Base-by-base conservation (phyloP, 2,888 invertebrate species). In the Rhyacophila evoluta region DNA sequence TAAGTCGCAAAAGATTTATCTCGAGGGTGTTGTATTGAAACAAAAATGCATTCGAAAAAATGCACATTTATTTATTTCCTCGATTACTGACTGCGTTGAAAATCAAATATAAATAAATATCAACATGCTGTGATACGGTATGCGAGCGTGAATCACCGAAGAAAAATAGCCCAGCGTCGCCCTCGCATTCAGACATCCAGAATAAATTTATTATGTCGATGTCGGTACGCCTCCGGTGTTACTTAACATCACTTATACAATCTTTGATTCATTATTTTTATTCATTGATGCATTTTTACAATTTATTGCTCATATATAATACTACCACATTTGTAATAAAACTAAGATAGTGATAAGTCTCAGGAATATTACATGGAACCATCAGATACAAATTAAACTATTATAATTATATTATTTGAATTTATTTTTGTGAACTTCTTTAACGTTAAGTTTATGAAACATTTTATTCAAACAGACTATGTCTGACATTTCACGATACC, bases 101-200 rank as follows among this genome's bases (percentile, higher is more conserved):
- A 33, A 33, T 33, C 2, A 33, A 33, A 55, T 25, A 1, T 8
- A 55, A 55, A 55, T 55, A 55, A 55, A 55, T 55, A 55, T 55
- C 55, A 55, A 55, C 55, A 55, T 55, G 55, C 55, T 55, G 55
- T 55, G 1, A 6, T 55, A 19, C 19, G 55, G 55, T 19, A 55
- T 55, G 55, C 8, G 55, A 8, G 55, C 55, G 55, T 55, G 55
- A 55, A 55, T 55, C 55, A 55, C 55, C 15, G 19, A 55, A 55
- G 55, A 19, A 55, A 55, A 55, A 55, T 55, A 55, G 55, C 15
- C 19, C 25, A 1, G 55, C 5, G 55, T 55, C 55, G 55, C 55
- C 55, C 55, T 55, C 55, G 25, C 55, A 55, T 55, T 55, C 19
- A 55, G 10, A 55, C 55, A 55, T 55, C 55, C 19, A 55, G 55